Conservation (phyloP, 2,797 vertebrate genomes). For the Harpagifer antarcticus region DNA sequence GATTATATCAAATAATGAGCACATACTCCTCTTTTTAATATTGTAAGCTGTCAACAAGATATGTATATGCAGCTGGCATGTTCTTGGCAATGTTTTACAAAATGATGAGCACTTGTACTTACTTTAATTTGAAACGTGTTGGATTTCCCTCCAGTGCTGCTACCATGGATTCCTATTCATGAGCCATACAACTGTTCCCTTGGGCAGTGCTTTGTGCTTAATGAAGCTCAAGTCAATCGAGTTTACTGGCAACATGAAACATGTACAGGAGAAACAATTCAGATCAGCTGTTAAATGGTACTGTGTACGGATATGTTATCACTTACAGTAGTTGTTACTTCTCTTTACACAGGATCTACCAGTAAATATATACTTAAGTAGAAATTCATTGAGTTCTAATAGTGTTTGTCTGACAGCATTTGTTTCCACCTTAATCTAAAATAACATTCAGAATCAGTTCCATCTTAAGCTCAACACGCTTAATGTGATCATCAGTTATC, state of each 20-base stretch:
- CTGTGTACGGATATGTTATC: neutral
- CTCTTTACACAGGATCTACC: too few species aligned
- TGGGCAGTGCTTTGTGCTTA: neutral
- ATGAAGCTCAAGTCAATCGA: neutral
- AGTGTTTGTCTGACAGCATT: too few species aligned
- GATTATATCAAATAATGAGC: neutral
- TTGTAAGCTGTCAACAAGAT: neutral
- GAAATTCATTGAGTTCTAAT: neutral
- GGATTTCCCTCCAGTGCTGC: neutral
- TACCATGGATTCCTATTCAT: conserved; percentile 6
- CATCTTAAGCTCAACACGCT: neutral
- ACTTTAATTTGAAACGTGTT: neutral
- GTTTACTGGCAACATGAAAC: neutral
- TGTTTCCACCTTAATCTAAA: neutral
- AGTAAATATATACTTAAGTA: too few species aligned
- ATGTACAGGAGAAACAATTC: neutral
- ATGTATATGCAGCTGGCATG: neutral
- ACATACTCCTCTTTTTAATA: neutral
- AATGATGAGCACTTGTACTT: conserved; percentile 1
- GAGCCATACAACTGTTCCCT: neutral
- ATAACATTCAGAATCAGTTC: neutral
- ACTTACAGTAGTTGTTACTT: neutral
- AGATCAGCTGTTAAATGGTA: neutral
- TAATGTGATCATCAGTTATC: neutral
- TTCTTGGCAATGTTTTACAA: neutral